Evolutionary conservation across 2,888 invertebrate genomes (phyloP).

Genomic region (Ditula angustiorana): DNA sequence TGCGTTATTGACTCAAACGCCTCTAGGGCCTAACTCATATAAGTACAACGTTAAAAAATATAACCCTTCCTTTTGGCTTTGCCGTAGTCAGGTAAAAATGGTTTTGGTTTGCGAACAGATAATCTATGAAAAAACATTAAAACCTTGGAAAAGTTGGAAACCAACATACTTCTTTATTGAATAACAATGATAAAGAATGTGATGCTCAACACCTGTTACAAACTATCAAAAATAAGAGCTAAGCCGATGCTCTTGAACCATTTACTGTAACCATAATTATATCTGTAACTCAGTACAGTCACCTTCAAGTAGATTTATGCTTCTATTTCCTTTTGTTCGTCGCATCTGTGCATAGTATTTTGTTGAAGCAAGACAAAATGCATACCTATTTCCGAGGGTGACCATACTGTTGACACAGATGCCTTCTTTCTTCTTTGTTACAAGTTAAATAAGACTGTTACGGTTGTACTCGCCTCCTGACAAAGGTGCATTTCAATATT

Average conservation of each 20-base stretch:
- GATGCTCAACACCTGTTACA: background rate
- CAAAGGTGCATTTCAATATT: constrained; percentile 36
- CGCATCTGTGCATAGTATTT: background rate
- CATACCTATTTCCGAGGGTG: constrained; percentile 15
- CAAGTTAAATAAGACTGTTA: constrained; percentile 32
- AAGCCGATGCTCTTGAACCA: background rate
- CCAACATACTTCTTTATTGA: too few species aligned
- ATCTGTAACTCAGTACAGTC: background rate
- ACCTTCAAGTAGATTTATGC: constrained; percentile 3
- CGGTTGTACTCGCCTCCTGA: constrained; percentile 26
- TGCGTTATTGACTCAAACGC: too few species aligned
- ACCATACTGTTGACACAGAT: constrained; percentile 37
- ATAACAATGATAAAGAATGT: too few species aligned
- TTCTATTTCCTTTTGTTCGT: background rate
- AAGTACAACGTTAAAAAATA: too few species aligned
- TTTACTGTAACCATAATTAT: background rate
- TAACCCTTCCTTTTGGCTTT: too few species aligned
- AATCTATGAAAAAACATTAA: too few species aligned
- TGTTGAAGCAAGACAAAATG: constrained; percentile 9
- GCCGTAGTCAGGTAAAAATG: too few species aligned
- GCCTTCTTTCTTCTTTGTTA: constrained; percentile 21
- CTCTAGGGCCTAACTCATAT: too few species aligned
- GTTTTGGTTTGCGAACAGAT: too few species aligned
- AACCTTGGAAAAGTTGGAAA: too few species aligned
- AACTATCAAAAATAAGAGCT: background rate